A percentile compares a stretch with the other conserved stretches of the same genome.
These are phyloP conservation scores for Tetranychus urticae DNA, from an alignment of 1,140 invertebrate genomes.

Conservation along the genomic window DNA sequence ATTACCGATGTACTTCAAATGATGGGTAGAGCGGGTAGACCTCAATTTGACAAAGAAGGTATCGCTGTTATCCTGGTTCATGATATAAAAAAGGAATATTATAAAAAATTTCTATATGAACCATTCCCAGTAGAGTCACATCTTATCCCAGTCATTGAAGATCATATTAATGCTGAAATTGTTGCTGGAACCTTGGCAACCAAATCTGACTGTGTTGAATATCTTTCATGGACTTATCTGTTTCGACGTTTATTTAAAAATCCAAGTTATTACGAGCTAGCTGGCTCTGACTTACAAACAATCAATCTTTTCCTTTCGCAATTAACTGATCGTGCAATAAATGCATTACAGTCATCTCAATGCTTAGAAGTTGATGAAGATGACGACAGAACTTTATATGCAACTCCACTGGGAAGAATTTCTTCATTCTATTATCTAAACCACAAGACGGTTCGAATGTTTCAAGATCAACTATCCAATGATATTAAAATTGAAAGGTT, in stretches of 20 bases:
- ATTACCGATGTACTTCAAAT: conserved; percentile 90
- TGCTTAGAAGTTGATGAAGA: background rate
- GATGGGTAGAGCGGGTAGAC: conserved; percentile 93
- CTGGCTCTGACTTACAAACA: background rate
- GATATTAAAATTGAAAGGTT: conserved; percentile 41
- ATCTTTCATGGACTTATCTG: conserved; percentile 96
- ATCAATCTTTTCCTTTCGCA: background rate
- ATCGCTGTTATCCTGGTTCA: conserved; percentile 92
- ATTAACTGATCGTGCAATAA: background rate
- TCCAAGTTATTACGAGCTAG: conserved; percentile 34
- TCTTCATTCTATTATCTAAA: conserved; percentile 94
- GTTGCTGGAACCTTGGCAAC: conserved; percentile 69
- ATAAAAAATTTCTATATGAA: conserved; percentile 91
- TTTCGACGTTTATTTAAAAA: conserved; percentile 79
- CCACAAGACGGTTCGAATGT: conserved; percentile 65
- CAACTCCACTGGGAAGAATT: conserved; percentile 75
- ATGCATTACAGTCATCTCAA: background rate
- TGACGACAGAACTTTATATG: conserved; percentile 31
- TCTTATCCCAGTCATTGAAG: conserved; percentile 62
- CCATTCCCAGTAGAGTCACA: conserved; percentile 97
- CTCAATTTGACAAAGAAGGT: conserved; percentile 81
- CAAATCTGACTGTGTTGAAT: conserved; percentile 84
- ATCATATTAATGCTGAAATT: conserved; percentile 96
- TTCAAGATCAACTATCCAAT: conserved; percentile 35
- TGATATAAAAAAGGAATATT: conserved; percentile 90